phyloP scores from a whole-genome alignment of 1,140 invertebrate species.

The Tetramorium alpestre region DNA sequence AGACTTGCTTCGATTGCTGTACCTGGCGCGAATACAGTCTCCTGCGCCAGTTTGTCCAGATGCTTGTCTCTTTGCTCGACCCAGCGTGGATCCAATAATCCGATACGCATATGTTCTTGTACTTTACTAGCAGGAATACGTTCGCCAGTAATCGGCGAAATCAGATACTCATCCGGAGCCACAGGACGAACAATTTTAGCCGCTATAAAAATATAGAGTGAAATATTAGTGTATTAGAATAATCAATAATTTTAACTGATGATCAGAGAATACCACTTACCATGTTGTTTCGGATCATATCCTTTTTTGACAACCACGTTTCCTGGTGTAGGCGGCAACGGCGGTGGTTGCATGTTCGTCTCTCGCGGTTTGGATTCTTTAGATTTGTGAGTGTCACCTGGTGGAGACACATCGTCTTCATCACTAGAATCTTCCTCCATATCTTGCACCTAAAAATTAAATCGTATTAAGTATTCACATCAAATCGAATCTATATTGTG shows the following conservation, averaged over 20 bases:
- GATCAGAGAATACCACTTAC: slow-evolving; percentile 71
- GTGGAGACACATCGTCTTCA: slow-evolving; percentile 87
- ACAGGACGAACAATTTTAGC: slow-evolving; percentile 87
- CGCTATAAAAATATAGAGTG: slow-evolving; percentile 74
- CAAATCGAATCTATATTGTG: not conserved
- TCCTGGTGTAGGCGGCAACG: slow-evolving; percentile 95
- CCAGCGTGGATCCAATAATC: slow-evolving; percentile 98
- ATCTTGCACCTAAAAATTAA: slow-evolving; percentile 89
- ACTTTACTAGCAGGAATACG: slow-evolving; percentile 98
- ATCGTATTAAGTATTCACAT: slow-evolving; percentile 59
- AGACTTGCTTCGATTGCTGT: slow-evolving; percentile 98
- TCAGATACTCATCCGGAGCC: slow-evolving; percentile 95
- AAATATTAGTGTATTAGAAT: not conserved
- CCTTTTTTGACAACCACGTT: slow-evolving; percentile 98
- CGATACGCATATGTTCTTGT: slow-evolving; percentile 99
- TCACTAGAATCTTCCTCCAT: slow-evolving; percentile 96
- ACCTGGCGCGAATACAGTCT: slow-evolving; percentile 94
- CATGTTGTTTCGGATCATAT: slow-evolving; percentile 97
- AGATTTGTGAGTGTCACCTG: slow-evolving; percentile 83
- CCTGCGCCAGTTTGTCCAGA: slow-evolving; percentile 94
- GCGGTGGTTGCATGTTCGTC: slow-evolving; percentile 87
- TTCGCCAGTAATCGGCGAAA: slow-evolving; percentile 99
- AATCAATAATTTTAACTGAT: not conserved
- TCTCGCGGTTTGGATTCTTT: slow-evolving; percentile 84
- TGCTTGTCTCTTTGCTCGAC: slow-evolving; percentile 97